Evolutionary conservation across 2,113 vertebrate genomes (phyloP).

Genomic region (Danionella cerebrum): DNA sequence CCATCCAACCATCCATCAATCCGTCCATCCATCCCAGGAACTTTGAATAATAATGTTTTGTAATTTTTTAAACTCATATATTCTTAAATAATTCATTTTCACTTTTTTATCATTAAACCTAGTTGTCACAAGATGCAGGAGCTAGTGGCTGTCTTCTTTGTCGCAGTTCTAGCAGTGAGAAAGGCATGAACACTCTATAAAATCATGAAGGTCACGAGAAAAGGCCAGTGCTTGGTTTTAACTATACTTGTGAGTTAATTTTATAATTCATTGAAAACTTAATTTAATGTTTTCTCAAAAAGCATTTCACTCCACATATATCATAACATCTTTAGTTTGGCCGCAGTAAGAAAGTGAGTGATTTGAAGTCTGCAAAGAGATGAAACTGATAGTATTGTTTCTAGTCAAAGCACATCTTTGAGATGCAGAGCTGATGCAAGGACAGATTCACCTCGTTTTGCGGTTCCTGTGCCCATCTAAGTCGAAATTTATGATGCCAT

Average conservation of each 20-base stretch:
- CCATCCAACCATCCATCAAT: no score
- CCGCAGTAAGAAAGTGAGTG: not conserved
- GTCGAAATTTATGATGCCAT: not conserved
- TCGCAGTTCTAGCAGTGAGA: conserved; percentile 68
- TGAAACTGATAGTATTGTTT: conserved; percentile 1
- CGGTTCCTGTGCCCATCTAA: not conserved
- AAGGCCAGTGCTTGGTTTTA: not conserved
- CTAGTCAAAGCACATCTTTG: not conserved
- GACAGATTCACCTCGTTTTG: conserved; percentile 1
- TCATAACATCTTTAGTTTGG: not conserved
- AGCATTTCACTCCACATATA: no score
- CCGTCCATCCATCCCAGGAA: no score
- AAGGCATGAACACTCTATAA: conserved; percentile 44
- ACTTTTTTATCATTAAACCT: no score
- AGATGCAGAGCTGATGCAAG: conserved; percentile 6
- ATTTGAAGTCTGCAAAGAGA: conserved; percentile 16
- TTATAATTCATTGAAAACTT: no score
- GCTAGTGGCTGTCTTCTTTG: conserved; percentile 62
- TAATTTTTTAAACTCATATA: no score
- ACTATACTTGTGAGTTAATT: not conserved
- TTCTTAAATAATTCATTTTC: no score
- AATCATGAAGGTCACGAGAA: not conserved
- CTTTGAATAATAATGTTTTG: no score
- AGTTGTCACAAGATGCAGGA: conserved; percentile 40
- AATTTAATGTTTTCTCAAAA: no score